These are phyloP conservation scores for Ctena decussata DNA, from an alignment of 2,888 invertebrate genomes.

Conservation along the genomic window DNA sequence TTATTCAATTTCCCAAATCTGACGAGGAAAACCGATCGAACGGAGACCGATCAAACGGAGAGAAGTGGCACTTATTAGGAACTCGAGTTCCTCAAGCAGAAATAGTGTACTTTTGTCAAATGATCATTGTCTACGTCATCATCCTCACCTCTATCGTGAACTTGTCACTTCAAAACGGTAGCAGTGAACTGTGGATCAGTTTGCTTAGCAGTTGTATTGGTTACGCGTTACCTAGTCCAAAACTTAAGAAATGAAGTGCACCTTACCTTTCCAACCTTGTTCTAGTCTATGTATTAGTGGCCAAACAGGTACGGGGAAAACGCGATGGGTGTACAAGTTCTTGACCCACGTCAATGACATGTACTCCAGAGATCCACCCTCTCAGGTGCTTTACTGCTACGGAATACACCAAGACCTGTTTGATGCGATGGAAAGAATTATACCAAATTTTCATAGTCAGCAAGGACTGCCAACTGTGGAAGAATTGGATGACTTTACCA, in stretches of 20 bases:
- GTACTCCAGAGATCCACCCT: conserved; percentile 45
- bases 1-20: not conserved
- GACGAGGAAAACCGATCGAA: conserved; percentile 8
- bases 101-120: conserved; percentile 57
- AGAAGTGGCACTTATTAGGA: conserved; percentile 42
- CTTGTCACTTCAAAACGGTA: conserved; percentile 45
- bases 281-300: conserved; percentile 54
- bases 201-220: conserved; percentile 42
- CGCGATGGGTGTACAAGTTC: conserved; percentile 47
- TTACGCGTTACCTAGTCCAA: conserved; percentile 40
- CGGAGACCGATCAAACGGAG: conserved; percentile 18
- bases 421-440: conserved; percentile 35
- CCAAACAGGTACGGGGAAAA: conserved; percentile 53
- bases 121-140: conserved; percentile 45
- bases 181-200: conserved; percentile 38
- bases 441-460: conserved; percentile 29
- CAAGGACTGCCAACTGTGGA: conserved; percentile 18
- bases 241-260: conserved; percentile 35
- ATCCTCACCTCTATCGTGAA: conserved; percentile 53
- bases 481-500: conserved; percentile 39
- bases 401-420: conserved; percentile 45
- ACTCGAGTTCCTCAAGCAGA: conserved; percentile 39
- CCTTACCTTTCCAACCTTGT: conserved; percentile 50
- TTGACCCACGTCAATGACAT: conserved; percentile 29
- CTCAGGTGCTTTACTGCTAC: conserved; percentile 35